Base-by-base conservation (phyloP, 1,140 invertebrate species). In the Aphelenchoides besseyi region DNA sequence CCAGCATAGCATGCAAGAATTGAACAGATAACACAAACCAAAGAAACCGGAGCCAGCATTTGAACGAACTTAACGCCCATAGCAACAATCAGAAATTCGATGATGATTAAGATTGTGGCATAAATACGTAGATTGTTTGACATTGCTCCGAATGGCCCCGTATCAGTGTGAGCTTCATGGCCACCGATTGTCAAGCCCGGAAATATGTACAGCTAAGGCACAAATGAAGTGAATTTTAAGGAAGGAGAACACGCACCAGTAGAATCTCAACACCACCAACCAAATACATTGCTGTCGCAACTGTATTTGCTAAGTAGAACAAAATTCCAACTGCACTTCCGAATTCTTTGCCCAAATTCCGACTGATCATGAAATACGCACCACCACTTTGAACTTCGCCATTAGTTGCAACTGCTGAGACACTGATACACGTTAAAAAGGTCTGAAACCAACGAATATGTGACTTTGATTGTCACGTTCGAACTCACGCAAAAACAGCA, bases 321-420 rank as follows among this genome's bases (percentile, higher is more conserved):
- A 99, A 87, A 88, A 98, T 93, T 18, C 96, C 96, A 5, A 99
- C 95, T 57, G 96, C 96, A 1, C 95, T 95, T 48, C 96, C 96
- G 86, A 97, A 98, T 86, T 98, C 96, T 0, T 95, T 95, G 3
- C 96, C 69, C 33, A 98, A 88, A 68, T 95, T 92, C 79, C 96
- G 88, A 2, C 77, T 81, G 87, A 99, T 98, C 95, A 98, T 97
- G 85, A 98, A 99, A 87, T 99, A 98, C 54, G 94, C 95, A 9
- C 96, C 96, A 48, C 96, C 96, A 1, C 80, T 75, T 69, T 83
- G 83, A 35, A 99, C 95, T 63, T 97, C 95, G 28, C 96, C 96
- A 86, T 99, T 99, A 2, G 96, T 99, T 48, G 96, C 96, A 77
- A 99, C 98, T 32, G 96, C 96, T 81, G 93, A 96, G 92, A 98